Evolutionary conservation across 1,140 invertebrate genomes (phyloP), one percentile per base, ranked within the genome.

Genomic region (Hypothenemus hampei): DNA sequence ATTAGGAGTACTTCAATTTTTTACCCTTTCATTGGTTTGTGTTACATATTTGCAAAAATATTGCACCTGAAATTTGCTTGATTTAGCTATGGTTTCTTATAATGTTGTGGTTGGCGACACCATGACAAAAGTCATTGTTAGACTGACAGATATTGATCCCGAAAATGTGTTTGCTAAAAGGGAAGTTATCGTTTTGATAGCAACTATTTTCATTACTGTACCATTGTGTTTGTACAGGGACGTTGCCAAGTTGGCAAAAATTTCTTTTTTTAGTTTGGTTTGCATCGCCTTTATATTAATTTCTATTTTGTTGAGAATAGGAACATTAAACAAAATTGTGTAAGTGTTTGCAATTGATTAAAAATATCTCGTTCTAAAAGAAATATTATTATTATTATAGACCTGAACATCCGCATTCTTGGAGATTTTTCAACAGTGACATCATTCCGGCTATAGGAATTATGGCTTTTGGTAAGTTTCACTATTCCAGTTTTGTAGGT

Each of bases 101-200:
- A 93, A 93, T 69, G 84, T 93, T 4, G 90, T 93, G 22, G 89
- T 93, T 16, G 90, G 89, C 21, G 91, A 93, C 69, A 93, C 89
- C 0, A 78, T 92, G 15, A 91, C 89, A 1, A 92, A 91, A 73
- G 85, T 93, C 2, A 72, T 92, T 23, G 75, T 85, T 5, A 77
- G 89, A 49, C 70, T 85, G 22, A 78, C 79, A 49, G 75, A 76
- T 39, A 72, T 83, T 39, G 60, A 73, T 44, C 78, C 75, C 58
- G 67, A 78, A 65, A 75, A 78, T 15, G 62, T 86, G 11, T 70
- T 86, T 16, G 83, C 79, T 3, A 81, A 80, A 63, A 75, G 90
- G 35, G 80, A 91, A 71, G 80, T 89, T 59, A 83, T 93, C 45
- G 85, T 92, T 18, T 79, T 86, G 36, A 69, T 91, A 20, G 80